phyloP scores from a whole-genome alignment of 23 tunicate genomes.

The Halocynthia roretzi region DNA sequence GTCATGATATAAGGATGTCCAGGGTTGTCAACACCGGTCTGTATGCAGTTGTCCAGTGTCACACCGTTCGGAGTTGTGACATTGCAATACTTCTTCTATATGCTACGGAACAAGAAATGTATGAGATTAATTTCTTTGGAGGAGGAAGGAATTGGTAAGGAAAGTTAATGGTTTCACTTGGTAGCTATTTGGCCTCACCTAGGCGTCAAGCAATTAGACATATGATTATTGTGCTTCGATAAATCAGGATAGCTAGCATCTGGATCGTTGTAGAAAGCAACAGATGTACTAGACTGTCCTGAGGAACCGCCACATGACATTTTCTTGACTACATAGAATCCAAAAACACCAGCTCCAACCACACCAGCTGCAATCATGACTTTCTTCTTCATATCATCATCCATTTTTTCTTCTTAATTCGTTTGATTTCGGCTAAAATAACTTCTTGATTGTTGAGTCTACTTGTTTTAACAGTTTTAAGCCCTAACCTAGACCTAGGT shows the following conservation, averaged over 20 bases:
- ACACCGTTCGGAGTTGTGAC: slow-evolving; percentile 51
- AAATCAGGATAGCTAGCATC: slow-evolving; percentile 60
- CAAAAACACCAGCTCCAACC: slow-evolving; percentile 15
- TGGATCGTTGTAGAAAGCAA: not conserved
- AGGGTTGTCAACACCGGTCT: slow-evolving; percentile 94
- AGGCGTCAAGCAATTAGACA: slow-evolving; percentile 79
- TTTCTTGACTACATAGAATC: not conserved
- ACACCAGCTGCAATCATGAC: not conserved
- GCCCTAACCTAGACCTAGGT: too few relatives aligned
- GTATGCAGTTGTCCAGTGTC: slow-evolving; percentile 83
- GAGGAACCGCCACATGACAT: not conserved
- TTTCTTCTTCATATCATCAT: not conserved
- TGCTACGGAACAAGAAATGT: slow-evolving; percentile 6
- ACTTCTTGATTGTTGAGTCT: too few relatives aligned
- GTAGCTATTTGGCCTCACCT: not conserved
- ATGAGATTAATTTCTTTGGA: not conserved
- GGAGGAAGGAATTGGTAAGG: too few relatives aligned
- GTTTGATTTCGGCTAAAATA: too few relatives aligned
- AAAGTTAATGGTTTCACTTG: too few relatives aligned
- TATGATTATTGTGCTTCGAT: slow-evolving; percentile 89
- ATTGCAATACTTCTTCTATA: slow-evolving; percentile 13
- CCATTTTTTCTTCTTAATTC: too few relatives aligned
- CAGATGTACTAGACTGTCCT: not conserved
- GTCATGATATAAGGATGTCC: slow-evolving; percentile 90
- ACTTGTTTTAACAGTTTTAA: too few relatives aligned